Base-by-base conservation (phyloP, 2,113 vertebrate genomes). In the Synodontis membranacea region DNA sequence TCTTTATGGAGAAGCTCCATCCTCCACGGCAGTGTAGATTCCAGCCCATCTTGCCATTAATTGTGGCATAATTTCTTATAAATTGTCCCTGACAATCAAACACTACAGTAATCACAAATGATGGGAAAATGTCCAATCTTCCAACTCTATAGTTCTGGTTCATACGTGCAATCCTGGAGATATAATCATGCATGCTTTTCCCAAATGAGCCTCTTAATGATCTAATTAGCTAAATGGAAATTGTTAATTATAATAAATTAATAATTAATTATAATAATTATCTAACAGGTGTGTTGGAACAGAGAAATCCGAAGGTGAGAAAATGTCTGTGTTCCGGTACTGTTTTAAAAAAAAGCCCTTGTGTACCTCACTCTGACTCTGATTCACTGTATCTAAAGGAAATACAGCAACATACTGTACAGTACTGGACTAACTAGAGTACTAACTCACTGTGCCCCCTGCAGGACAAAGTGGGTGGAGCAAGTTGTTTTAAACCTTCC, bases 401-500 rank as follows among this genome's bases (percentile, higher is more conserved):
- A 46, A 46, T 9, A 46, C 46, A 54, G 17, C 28, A 72, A 72
- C 14, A 1, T 56, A 9, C 23, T n/a, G n/a, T n/a, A n/a, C n/a
- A n/a, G n/a, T n/a, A n/a, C n/a, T n/a, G n/a, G n/a, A n/a, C n/a
- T n/a, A n/a, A n/a, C n/a, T n/a, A n/a, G n/a, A n/a, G n/a, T n/a
- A n/a, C n/a, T 81, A 48, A 31, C 15, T 28, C 44, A n/a, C 86
- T 91, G 83, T 28, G 14, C 9, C 39, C 80, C 48, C 25, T 66
- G 31, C 64, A 99, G 97, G 89, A 87, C 79, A 84, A 50, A 97
- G 96, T 1, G 95, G 96, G 72, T 98, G 96, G 96, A 88, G 89
- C 46, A 95, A 84, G 0, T 92, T 99, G 37, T 97, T 96, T 96
- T 92, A 39, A 80, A 96, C 95, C 28, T 96, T 93, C 0, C 78